Conservation (phyloP, 2,888 invertebrate genomes). For the Kuschelorhynchus macadamiae region DNA sequence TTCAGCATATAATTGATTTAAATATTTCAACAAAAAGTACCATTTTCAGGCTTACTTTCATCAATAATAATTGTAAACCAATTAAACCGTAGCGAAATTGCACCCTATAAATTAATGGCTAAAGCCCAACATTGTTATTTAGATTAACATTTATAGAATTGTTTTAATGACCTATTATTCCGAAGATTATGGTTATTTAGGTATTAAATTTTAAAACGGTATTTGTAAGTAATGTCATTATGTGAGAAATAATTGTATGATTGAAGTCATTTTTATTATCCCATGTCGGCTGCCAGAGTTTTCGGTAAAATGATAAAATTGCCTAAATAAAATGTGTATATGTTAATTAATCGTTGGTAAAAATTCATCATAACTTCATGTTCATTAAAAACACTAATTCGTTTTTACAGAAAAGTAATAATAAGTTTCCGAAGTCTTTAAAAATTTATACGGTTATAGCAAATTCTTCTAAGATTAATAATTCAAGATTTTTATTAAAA, state of each 20-base stretch:
- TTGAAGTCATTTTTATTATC: conserved; percentile 19
- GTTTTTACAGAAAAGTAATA: no score
- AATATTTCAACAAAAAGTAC: no score
- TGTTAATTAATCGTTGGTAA: no score
- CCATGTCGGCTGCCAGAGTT: conserved; percentile 23
- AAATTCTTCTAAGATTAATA: no score
- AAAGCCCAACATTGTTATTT: conserved; percentile 40
- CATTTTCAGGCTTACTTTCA: conserved; percentile 5
- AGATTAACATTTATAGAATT: conserved; percentile 42
- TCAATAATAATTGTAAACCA: conserved; percentile 19
- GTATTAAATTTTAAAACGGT: conserved; percentile 23
- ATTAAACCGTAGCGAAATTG: conserved; percentile 41
- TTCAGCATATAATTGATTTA: no score
- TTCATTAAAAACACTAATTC: no score
- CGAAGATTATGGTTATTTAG: conserved; percentile 35
- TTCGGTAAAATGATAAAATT: background rate
- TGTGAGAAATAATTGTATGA: conserved; percentile 25
- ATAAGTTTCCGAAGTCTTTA: no score
- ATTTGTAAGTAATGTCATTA: conserved; percentile 27
- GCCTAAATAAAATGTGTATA: background rate
- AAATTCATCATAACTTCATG: no score
- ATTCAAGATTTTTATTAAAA: no score
- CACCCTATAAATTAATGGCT: conserved; percentile 42
- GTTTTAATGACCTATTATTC: conserved; percentile 34
- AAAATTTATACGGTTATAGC: no score